These are phyloP conservation scores for Drosophila eohydei DNA, from an alignment of 2,888 invertebrate genomes.

Conservation along the genomic window DNA sequence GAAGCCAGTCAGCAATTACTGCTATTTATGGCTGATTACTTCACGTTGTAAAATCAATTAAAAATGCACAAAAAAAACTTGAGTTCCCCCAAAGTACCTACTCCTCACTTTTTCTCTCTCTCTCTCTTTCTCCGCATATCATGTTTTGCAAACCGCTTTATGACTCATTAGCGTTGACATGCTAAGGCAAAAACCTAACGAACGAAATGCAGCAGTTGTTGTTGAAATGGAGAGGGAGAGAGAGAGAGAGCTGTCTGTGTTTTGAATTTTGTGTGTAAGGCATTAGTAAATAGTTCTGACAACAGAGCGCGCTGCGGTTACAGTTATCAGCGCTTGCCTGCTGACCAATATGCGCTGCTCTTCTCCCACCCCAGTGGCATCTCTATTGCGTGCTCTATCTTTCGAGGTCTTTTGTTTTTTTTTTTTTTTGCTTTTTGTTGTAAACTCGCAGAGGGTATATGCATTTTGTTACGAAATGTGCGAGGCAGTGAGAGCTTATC, in stretches of 20 bases:
- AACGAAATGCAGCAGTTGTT: conserved; percentile 28
- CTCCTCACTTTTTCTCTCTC: not conserved
- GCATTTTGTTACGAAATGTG: not conserved
- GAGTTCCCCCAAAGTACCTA: conserved; percentile 1
- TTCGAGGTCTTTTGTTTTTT: not conserved
- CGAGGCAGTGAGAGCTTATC: not conserved
- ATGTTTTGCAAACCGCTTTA: conserved; percentile 37
- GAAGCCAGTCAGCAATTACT: conserved; percentile 67
- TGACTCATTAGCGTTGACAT: conserved; percentile 76
- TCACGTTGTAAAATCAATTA: conserved; percentile 79
- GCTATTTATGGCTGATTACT: conserved; percentile 79
- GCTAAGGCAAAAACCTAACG: conserved; percentile 44
- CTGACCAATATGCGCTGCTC: conserved; percentile 11
- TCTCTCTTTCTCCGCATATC: not conserved
- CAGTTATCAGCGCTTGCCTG: conserved; percentile 43
- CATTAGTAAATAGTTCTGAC: conserved; percentile 8
- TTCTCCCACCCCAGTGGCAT: not conserved
- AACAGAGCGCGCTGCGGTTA: conserved; percentile 28
- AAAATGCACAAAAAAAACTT: conserved; percentile 71
- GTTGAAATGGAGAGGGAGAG: not conserved
- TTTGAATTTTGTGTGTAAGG: not conserved
- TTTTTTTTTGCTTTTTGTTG: not conserved
- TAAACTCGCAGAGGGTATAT: not conserved
- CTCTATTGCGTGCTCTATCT: conserved; percentile 10
- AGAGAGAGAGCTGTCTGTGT: not conserved